A percentile compares a stretch with the other conserved stretches of the same genome.
Evolutionary conservation across 2,888 invertebrate genomes (phyloP).

Genomic region (Argyra leucocephala): DNA sequence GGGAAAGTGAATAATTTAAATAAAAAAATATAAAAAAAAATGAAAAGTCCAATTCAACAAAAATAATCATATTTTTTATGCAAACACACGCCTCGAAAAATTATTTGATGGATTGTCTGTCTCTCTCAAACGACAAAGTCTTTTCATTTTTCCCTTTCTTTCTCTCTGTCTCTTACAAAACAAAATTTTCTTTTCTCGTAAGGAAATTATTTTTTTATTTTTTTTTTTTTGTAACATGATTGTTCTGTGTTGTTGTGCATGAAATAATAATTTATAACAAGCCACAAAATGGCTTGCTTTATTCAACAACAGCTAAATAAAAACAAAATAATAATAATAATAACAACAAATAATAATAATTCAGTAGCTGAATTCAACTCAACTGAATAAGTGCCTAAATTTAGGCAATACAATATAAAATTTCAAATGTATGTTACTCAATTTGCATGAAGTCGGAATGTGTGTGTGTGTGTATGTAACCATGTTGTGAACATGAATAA

Average conservation of each 20-base stretch:
- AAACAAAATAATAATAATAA: background rate
- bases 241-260: background rate
- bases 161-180: background rate
- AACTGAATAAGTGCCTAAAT: background rate
- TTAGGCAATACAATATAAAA: background rate
- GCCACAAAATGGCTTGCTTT: background rate
- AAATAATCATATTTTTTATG: constrained; percentile 4
- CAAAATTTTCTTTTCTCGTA: background rate
- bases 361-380: background rate
- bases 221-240: background rate
- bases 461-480: background rate
- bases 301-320: background rate
- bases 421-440: background rate
- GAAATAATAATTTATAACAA: constrained; percentile 3
- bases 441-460: background rate
- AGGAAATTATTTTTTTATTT: background rate
- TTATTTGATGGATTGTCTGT: background rate
- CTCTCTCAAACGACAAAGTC: background rate
- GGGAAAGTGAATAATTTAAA: too few relatives aligned
- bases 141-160: background rate
- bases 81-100: background rate
- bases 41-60: background rate
- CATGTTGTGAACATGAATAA: too few relatives aligned
- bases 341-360: background rate
- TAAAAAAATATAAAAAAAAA: background rate